Evolutionary conservation across 2,888 invertebrate genomes (phyloP), one percentile per base, ranked within the genome.

Genomic region (Sphaerophoria rueppellii): DNA sequence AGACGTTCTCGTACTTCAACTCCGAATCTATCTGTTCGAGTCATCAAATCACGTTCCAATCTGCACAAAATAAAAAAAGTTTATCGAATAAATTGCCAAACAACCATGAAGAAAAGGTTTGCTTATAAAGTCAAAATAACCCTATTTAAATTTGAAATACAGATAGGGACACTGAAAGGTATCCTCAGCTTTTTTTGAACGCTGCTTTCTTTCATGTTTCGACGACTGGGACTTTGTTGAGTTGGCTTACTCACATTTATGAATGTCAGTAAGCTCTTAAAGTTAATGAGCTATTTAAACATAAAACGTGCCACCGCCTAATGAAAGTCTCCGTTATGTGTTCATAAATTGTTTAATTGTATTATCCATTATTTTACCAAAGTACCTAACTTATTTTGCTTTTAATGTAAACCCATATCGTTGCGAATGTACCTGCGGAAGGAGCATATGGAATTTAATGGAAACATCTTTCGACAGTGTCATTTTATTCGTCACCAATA

Each of bases 1-100:
- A 97, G 89, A 69, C 98, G 93, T 90, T 97, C 97, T 54, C 97
- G 93, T 91, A 97, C 94, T 91, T 97, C 97, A 4, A 97, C 96
- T 0, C 97, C 97, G 75, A 97, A 94, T 88, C 95, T 95, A 91
- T 98, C 97, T 2, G 94, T 96, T 86, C 97, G 94, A 43, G 93
- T 92, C 89, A 94, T 93, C 87, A 96, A 92, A 92, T 96, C 95
- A 87, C 95, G 93, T 90, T 95, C 96, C 91, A 95, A 91, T 87
- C 95, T 92, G 87, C 14, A 88, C 89, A 69, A 34, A 43, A 61
- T 32, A 46, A 34, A 50, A 9, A 16, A 46, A 43, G 46, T 69
- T 48, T 37, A 63, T 73, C 14, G 37, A 65, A 58, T 7, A 6
- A 43, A n/a, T 46, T 46, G 24, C 3, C 6, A 61, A 46, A 61